Percentiles rank a stretch among this genome's conserved stretches.
Evolutionary conservation across 1,140 invertebrate species (phyloP).

Genomic region (Epicauta chinensis): DNA sequence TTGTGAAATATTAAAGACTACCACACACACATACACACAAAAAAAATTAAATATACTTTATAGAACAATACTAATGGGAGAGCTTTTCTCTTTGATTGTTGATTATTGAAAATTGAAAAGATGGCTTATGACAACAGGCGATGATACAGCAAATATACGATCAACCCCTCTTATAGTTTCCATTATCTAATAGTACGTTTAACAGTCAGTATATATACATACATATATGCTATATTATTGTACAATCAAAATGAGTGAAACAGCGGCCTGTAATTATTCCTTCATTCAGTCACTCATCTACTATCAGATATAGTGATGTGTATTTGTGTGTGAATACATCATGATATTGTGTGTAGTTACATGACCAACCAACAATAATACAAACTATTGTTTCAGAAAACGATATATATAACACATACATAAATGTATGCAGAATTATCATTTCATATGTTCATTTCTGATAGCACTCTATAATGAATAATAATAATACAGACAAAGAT

Average conservation of each 20-base stretch:
- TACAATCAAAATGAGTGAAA: slow-evolving; percentile 23
- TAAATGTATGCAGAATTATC: too few relatives aligned
- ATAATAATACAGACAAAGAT: too few relatives aligned
- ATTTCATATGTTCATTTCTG: too few relatives aligned
- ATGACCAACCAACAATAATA: too few relatives aligned
- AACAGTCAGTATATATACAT: neutral
- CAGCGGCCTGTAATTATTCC: slow-evolving; percentile 25
- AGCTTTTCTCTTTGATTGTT: neutral
- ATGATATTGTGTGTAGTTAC: neutral
- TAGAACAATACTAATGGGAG: too few relatives aligned
- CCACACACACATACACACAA: too few relatives aligned
- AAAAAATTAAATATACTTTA: too few relatives aligned
- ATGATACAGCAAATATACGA: slow-evolving; percentile 19
- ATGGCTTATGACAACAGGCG: neutral
- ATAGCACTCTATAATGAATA: too few relatives aligned
- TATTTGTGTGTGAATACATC: slow-evolving; percentile 10
- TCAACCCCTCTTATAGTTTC: slow-evolving; percentile 17
- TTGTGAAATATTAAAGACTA: too few relatives aligned
- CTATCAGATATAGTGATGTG: slow-evolving; percentile 12
- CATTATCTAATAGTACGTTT: slow-evolving; percentile 21
- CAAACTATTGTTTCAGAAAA: too few relatives aligned
- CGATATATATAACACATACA: too few relatives aligned
- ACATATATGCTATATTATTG: neutral
- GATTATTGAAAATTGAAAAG: slow-evolving; percentile 1
- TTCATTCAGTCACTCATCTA: slow-evolving; percentile 26